Evolutionary conservation across 2,888 invertebrate species (phyloP).

Genomic region (Harpalus rufipes): DNA sequence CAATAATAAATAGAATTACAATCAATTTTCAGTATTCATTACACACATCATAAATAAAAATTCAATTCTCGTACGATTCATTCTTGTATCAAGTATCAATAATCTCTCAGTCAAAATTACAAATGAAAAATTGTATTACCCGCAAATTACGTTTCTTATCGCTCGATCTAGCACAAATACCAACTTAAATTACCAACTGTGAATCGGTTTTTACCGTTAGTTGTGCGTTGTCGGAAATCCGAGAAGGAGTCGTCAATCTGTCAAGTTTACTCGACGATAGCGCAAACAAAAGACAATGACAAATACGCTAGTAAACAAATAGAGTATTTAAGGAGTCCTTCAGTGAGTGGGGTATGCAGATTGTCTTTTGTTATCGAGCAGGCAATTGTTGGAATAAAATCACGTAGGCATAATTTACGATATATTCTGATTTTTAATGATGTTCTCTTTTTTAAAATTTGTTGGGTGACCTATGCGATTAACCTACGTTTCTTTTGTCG

Average conservation of each 20-base stretch:
- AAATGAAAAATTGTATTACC: slow-evolving; percentile 1
- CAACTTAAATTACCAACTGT: slow-evolving; percentile 35
- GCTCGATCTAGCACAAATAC: slow-evolving; percentile 41
- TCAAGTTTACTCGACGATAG: neutral
- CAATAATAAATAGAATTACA: slow-evolving; percentile 8
- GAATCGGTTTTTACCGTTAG: slow-evolving; percentile 47
- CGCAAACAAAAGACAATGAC: neutral
- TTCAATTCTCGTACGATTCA: slow-evolving; percentile 17
- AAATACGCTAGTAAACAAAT: neutral
- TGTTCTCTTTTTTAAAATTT: slow-evolving; percentile 18
- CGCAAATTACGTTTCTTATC: slow-evolving; percentile 46
- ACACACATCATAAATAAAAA: slow-evolving; percentile 17
- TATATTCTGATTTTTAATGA: slow-evolving; percentile 34
- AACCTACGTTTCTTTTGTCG: slow-evolving; percentile 36
- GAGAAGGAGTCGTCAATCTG: neutral
- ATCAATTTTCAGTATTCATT: neutral
- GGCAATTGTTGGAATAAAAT: slow-evolving; percentile 39
- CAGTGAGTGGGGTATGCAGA: slow-evolving; percentile 41
- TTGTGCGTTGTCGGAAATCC: slow-evolving; percentile 38
- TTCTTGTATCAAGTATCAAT: neutral
- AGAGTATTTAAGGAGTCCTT: neutral
- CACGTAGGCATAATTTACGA: slow-evolving; percentile 42
- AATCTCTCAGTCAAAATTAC: slow-evolving; percentile 10
- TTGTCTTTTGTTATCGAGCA: slow-evolving; percentile 37
- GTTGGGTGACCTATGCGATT: slow-evolving; percentile 22